Conservation (phyloP, 2,113 vertebrate species). For the Tamias sibiricus region DNA sequence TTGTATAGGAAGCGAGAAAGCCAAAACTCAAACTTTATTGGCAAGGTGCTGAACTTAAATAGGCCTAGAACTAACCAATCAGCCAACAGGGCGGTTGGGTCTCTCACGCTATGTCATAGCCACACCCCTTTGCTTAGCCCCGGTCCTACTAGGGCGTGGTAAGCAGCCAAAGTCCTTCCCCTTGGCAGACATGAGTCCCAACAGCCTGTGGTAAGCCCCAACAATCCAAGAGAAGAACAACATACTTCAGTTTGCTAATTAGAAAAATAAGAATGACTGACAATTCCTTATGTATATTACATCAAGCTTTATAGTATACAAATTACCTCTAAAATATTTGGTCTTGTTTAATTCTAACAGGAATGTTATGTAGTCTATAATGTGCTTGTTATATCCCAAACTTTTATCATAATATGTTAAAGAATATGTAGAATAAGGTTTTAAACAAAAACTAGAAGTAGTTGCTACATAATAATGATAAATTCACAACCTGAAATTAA, state of each 20-base stretch:
- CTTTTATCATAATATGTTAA: background rate
- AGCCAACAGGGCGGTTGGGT: too few relatives aligned
- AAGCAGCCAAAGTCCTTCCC: too few relatives aligned
- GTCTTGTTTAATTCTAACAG: constrained; percentile 12
- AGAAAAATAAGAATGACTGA: background rate
- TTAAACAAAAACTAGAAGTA: constrained; percentile 44
- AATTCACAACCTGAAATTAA: background rate
- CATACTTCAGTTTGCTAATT: background rate
- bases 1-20: too few relatives aligned
- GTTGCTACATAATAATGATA: background rate
- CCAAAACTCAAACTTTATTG: too few relatives aligned
- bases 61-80: too few relatives aligned
- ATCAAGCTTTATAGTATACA: background rate
- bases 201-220: background rate
- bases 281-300: background rate
- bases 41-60: too few relatives aligned
- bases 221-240: constrained; percentile 12
- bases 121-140: too few relatives aligned
- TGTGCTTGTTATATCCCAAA: background rate
- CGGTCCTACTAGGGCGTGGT: too few relatives aligned
- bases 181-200: too few relatives aligned
- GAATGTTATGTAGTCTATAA: background rate
- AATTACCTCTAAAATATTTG: background rate
- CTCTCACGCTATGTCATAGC: too few relatives aligned
- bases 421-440: background rate